Base-by-base conservation (phyloP, 1,140 invertebrate genomes). In the Lordiphosa clarofinis region DNA sequence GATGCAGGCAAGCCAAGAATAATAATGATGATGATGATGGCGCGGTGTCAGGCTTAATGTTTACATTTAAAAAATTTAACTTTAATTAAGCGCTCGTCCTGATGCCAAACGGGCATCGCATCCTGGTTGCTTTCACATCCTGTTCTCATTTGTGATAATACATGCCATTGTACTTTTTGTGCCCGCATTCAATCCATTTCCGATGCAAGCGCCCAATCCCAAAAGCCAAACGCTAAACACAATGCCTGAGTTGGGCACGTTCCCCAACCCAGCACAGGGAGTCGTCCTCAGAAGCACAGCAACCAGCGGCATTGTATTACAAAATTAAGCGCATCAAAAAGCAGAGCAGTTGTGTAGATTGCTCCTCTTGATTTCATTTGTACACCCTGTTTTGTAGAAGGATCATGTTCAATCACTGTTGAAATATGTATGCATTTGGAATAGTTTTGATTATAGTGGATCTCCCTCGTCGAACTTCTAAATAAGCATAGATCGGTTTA, bases 181-280 rank as follows among this genome's bases (percentile, higher is more conserved):
- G 62, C 75, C 75, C 76, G 76, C 75, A 82, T 82, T 82, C 57
- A 67, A 72, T 82, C 65, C 67, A 65, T 76, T 68, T 81, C 75
- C 75, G 73, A 54, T 64, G 60, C 54, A 52, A 57, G 35, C 35
- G 44, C 40, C 39, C 55, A 48, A 38, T 53, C 36, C 58, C 56
- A 31, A 62, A 64, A 72, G 55, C 63, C 59, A 78, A 56, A 56
- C 53, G 48, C 56, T 47, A 63, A 73, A 42, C 52, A 73, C 72
- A 75, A 73, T 73, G 37, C 49, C 33, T 48, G 48, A 31, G 21
- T 40, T 62, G 56, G 66, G 52, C 73, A 76, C 66, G 66, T 72
- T 57, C 56, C 54, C 33, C 38, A 13, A 19, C 36, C 21, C 57
- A 47, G 36, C 10, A 48, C 43, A 49, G 56, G 44, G 61, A 56